Evolutionary conservation across 2,888 invertebrate genomes (phyloP).

Genomic region (Adela reaumurella): DNA sequence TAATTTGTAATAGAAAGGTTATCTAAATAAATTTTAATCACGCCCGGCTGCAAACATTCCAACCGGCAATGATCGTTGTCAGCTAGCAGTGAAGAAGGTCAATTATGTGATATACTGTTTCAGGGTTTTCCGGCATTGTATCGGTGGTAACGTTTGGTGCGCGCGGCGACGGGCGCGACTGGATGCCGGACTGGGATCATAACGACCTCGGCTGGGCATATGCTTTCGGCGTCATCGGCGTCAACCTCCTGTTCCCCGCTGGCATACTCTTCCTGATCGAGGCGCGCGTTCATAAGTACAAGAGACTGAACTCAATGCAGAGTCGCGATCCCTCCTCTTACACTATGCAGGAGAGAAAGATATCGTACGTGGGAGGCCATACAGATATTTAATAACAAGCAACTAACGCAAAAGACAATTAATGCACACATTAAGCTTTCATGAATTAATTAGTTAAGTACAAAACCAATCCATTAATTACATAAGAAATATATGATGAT

Average conservation of each 20-base stretch:
- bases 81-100: too few relatives aligned
- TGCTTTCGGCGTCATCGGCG: slow-evolving; percentile 80
- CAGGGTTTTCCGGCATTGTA: slow-evolving; percentile 76
- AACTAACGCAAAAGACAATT: too few relatives aligned
- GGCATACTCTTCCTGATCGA: slow-evolving; percentile 81
- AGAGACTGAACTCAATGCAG: slow-evolving; percentile 66
- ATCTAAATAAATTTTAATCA: too few relatives aligned
- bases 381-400: slow-evolving; percentile 76
- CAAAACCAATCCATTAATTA: neutral
- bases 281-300: slow-evolving; percentile 73
- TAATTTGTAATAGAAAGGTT: too few relatives aligned
- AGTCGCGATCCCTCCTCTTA: slow-evolving; percentile 65
- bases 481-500: too few relatives aligned
- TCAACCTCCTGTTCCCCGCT: slow-evolving; percentile 68
- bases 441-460: neutral
- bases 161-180: slow-evolving; percentile 85
- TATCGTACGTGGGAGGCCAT: slow-evolving; percentile 53
- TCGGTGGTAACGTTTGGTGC: slow-evolving; percentile 86
- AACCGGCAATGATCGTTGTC: too few relatives aligned
- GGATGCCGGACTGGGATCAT: slow-evolving; percentile 96
- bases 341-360: slow-evolving; percentile 63
- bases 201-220: slow-evolving; percentile 94
- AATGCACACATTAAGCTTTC: slow-evolving; percentile 2
- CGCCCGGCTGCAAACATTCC: too few relatives aligned
- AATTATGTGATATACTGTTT: slow-evolving; percentile 20